Percentiles rank a stretch among this genome's conserved stretches.
These are phyloP conservation scores for Limnothrissa miodon DNA, from an alignment of 2,113 vertebrate genomes.

Conservation along the genomic window DNA sequence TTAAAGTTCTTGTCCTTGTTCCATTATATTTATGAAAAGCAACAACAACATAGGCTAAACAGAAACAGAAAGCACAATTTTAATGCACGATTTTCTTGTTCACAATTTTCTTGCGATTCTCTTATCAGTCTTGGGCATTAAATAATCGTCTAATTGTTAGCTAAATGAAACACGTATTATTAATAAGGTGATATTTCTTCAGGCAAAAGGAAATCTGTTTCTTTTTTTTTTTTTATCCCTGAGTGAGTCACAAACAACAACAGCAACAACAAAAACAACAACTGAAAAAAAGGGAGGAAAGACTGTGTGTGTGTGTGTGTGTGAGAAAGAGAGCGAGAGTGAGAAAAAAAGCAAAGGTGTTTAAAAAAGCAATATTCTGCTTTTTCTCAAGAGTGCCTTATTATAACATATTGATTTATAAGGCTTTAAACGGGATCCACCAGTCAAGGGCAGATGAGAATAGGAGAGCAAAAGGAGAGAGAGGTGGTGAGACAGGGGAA, in stretches of 20 bases:
- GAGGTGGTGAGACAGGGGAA: slow-evolving; percentile 55
- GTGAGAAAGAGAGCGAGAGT: slow-evolving; percentile 24
- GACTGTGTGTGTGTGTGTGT: slow-evolving; percentile 15
- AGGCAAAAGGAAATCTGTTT: slow-evolving; percentile 58
- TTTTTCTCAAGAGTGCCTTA: slow-evolving; percentile 73
- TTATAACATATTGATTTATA: slow-evolving; percentile 78
- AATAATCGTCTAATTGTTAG: slow-evolving; percentile 51
- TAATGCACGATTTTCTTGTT: slow-evolving; percentile 42
- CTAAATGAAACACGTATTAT: slow-evolving; percentile 53
- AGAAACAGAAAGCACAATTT: slow-evolving; percentile 57
- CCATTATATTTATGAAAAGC: slow-evolving; percentile 35
- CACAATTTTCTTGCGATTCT: slow-evolving; percentile 44
- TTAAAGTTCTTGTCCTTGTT: slow-evolving; percentile 45
- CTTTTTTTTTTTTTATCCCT: slow-evolving; percentile 46
- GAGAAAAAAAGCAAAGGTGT: slow-evolving; percentile 58
- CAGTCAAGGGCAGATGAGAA: slow-evolving; percentile 84
- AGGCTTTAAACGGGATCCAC: slow-evolving; percentile 79
- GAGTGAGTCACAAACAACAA: slow-evolving; percentile 52
- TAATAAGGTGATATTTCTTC: slow-evolving; percentile 63
- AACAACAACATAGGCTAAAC: neutral
- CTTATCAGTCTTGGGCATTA: slow-evolving; percentile 45
- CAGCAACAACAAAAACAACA: slow-evolving; percentile 39
- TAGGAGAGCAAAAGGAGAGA: slow-evolving; percentile 54
- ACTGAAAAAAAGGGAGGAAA: slow-evolving; percentile 51
- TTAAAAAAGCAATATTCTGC: slow-evolving; percentile 76